Evolutionary conservation across 2,888 invertebrate species (phyloP).

Genomic region (Ellobium chinense): DNA sequence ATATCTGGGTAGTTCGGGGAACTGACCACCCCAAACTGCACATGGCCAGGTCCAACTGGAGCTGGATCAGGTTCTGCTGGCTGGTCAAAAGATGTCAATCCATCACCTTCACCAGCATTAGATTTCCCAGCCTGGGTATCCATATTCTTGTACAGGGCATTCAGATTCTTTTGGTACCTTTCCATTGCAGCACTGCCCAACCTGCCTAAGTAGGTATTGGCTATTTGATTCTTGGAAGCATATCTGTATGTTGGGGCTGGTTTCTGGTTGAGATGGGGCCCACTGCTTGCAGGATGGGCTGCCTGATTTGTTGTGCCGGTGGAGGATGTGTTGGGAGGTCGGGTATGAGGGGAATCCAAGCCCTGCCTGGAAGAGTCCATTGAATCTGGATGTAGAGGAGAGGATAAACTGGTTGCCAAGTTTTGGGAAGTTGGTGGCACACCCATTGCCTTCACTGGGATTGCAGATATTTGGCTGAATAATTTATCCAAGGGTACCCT

Average conservation of each 20-base stretch:
- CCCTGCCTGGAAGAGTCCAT: neutral
- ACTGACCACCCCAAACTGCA: conserved; percentile 59
- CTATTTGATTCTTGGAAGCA: conserved; percentile 63
- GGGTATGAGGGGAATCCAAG: neutral
- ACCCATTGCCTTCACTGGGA: neutral
- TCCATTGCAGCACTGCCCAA: conserved; percentile 69
- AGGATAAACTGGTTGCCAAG: neutral
- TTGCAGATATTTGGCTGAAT: too few species aligned
- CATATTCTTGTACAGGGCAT: conserved; percentile 63
- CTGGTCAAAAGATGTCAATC: neutral
- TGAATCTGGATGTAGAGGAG: neutral
- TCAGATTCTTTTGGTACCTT: conserved; percentile 73
- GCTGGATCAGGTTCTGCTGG: neutral
- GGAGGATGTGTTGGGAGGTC: neutral
- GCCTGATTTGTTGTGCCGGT: neutral
- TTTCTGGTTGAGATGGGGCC: conserved; percentile 46
- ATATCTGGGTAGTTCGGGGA: conserved; percentile 69
- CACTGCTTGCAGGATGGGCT: neutral
- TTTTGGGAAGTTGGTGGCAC: neutral
- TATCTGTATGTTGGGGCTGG: conserved; percentile 51
- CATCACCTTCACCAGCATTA: neutral
- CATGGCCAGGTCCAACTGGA: conserved; percentile 45
- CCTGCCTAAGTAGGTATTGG: conserved; percentile 76
- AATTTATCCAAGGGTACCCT: too few species aligned
- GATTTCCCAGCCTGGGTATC: conserved; percentile 21